Evolutionary conservation across 2,113 vertebrate species (phyloP).

Genomic region (Podarcis raffonei): DNA sequence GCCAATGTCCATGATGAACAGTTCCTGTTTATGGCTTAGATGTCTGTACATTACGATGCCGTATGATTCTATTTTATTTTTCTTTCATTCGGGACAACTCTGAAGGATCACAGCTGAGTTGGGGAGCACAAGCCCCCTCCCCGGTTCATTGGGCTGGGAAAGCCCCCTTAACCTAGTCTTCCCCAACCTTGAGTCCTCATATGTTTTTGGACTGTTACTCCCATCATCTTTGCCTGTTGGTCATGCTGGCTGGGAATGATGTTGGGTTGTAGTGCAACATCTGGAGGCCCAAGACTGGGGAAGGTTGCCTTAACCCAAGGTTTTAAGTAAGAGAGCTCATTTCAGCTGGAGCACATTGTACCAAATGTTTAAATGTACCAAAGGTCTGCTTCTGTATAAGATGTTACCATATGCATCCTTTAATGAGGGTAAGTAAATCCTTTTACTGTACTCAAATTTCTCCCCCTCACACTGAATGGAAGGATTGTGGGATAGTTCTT

Average conservation of each 20-base stretch:
- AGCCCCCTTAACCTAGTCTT: not conserved
- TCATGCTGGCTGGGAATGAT: too few relatives aligned
- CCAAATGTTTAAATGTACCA: too few relatives aligned
- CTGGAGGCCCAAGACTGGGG: too few relatives aligned
- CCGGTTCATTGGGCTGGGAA: not conserved
- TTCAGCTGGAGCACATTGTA: too few relatives aligned
- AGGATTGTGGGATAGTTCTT: not conserved
- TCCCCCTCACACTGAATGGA: not conserved
- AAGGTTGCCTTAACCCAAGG: too few relatives aligned
- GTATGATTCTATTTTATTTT: not conserved
- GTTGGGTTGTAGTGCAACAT: too few relatives aligned
- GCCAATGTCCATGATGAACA: not conserved
- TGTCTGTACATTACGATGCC: not conserved
- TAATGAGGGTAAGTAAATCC: not conserved
- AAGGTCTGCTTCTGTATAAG: too few relatives aligned
- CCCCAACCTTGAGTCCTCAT: too few relatives aligned
- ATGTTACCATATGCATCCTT: not conserved
- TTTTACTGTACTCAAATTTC: not conserved
- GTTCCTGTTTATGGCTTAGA: not conserved
- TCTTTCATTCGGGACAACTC: not conserved
- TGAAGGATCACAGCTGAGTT: not conserved
- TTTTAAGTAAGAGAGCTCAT: too few relatives aligned
- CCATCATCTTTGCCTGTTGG: too few relatives aligned
- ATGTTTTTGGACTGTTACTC: too few relatives aligned
- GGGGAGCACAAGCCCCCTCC: not conserved